Evolutionary conservation across 2,888 invertebrate species (phyloP), one percentile per base, ranked within the genome.

Genomic region (Watsonalla cultraria): DNA sequence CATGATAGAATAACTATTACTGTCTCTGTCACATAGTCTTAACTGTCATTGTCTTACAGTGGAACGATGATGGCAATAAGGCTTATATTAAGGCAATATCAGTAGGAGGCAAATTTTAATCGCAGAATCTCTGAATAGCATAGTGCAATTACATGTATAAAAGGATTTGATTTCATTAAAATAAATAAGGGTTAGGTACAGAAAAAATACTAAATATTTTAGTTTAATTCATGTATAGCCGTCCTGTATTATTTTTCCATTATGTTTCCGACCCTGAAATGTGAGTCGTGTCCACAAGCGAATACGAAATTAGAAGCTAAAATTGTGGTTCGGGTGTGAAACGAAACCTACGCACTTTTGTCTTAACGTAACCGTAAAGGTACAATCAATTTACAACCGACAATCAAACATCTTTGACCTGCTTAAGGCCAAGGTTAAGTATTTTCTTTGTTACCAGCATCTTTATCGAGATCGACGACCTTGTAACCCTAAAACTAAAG

Each of bases 231-330:
- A 24, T 24, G 24, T 24, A 24, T 24, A 24, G 24, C 7, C 46
- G n/a, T 48, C 37, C 45, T 53, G 51, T 55, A 55, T 62, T 52
- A 56, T 54, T 59, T 15, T 14, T 39, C 34, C 47, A 50, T 34
- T 49, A 35, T 55, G 42, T 15, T 24, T 59, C 54, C 53, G 51
- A 13, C 51, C 50, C 53, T 60, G 15, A 63, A 63, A 53, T 56
- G 53, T 53, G 54, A 53, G 42, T 50, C 60, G 54, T 56, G 54
- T 53, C 52, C 45, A 61, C 63, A 61, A 63, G 61, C 61, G 46
- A 61, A 53, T 13, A 7, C 42, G 39, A 53, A 57, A 53, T 58
- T 53, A 42, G 42, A 42, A 42, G 42, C 42, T 42, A 42, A 42
- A 42, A 42, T 42, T 5, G 42, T 42, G 11, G 42, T 11, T 11